Evolutionary conservation across 2,888 invertebrate genomes (phyloP).

Genomic region (Netelia fuscicornis): DNA sequence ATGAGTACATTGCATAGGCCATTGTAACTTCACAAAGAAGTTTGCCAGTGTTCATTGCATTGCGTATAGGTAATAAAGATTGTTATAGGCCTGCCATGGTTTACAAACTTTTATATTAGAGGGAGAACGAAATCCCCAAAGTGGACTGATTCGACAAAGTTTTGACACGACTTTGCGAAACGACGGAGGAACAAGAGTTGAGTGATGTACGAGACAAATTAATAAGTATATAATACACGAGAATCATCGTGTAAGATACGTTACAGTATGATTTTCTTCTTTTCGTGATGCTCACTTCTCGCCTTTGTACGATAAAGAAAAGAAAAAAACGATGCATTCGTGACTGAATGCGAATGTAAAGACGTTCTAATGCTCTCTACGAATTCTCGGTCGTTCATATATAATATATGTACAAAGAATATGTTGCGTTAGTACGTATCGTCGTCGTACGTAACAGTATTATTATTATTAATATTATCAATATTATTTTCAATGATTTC

Average conservation of each 20-base stretch:
- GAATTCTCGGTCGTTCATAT: conserved; percentile 52
- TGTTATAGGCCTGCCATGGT: conserved; percentile 30
- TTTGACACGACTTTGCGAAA: neutral
- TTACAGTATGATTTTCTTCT: neutral
- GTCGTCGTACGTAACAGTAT: conserved; percentile 49
- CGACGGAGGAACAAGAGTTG: neutral
- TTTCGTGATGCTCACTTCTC: conserved; percentile 17
- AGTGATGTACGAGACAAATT: neutral
- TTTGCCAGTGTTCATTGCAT: conserved; percentile 25
- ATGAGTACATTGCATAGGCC: conserved; percentile 31
- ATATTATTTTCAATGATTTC: conserved; percentile 32
- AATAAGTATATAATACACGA: neutral
- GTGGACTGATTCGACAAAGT: neutral
- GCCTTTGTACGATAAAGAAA: neutral
- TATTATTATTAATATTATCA: conserved; percentile 23
- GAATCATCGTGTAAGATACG: neutral
- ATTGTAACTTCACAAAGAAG: conserved; percentile 18
- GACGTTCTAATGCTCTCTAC: conserved; percentile 30
- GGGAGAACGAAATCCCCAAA: neutral
- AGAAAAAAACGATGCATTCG: conserved; percentile 10
- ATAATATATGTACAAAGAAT: conserved; percentile 69
- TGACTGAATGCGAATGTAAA: conserved; percentile 24
- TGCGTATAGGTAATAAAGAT: conserved; percentile 2
- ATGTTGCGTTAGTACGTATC: conserved; percentile 57
- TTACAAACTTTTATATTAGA: neutral